A percentile compares a stretch with the other conserved stretches of the same genome.
Evolutionary conservation across 2,888 invertebrate species (phyloP).

Genomic region (Brachycybe producta): DNA sequence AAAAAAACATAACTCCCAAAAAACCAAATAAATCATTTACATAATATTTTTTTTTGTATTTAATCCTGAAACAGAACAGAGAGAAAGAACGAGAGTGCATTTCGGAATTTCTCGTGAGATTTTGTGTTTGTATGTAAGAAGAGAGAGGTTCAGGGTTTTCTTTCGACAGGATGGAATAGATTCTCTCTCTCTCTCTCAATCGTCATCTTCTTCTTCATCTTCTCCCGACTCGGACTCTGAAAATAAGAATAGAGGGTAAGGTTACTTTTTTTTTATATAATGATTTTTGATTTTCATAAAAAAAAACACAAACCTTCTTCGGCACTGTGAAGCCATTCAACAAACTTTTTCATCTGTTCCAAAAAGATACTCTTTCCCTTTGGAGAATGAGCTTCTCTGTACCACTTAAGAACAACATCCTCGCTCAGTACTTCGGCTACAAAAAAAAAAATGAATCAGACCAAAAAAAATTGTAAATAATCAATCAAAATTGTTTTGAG

Average conservation of each 20-base stretch:
- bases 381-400: constrained; percentile 77
- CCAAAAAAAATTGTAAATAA: neutral
- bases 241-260: constrained; percentile 10
- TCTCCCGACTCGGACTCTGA: constrained; percentile 41
- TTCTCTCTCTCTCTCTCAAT: neutral
- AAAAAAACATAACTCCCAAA: too few relatives aligned
- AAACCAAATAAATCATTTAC: too few relatives aligned
- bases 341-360: constrained; percentile 94
- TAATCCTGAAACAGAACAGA: too few relatives aligned
- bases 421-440: constrained; percentile 82
- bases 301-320: constrained; percentile 53
- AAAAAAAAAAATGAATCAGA: constrained; percentile 24
- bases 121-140: too few relatives aligned
- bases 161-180: constrained; percentile 11
- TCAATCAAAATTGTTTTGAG: neutral
- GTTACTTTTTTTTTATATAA: neutral
- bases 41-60: too few relatives aligned
- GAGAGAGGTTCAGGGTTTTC: too few relatives aligned
- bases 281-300: neutral
- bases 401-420: constrained; percentile 92
- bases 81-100: too few relatives aligned
- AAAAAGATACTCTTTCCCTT: constrained; percentile 97
- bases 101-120: too few relatives aligned
- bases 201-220: constrained; percentile 31
- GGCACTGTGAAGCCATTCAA: constrained; percentile 94